Evolutionary conservation across 2,888 invertebrate genomes (phyloP).

Genomic region (Torymus texanus): DNA sequence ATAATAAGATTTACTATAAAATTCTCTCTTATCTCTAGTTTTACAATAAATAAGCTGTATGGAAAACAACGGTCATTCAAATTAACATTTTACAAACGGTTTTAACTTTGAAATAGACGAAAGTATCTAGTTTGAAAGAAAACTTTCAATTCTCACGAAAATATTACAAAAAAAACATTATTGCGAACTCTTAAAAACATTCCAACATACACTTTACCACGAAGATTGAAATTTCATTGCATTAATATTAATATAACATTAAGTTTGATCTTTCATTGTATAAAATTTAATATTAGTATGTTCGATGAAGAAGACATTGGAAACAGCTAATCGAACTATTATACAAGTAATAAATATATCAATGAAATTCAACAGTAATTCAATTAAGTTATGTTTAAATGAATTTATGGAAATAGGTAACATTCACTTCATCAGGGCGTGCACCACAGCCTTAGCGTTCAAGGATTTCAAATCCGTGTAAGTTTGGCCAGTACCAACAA

Average conservation of each 20-base stretch:
- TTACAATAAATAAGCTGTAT: conserved; percentile 61
- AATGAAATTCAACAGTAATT: conserved; percentile 44
- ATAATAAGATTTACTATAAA: conserved; percentile 64
- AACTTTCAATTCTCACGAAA: conserved; percentile 2
- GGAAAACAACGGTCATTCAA: conserved; percentile 42
- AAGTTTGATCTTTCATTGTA: conserved; percentile 28
- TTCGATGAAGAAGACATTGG: conserved; percentile 31
- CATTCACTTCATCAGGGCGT: conserved; percentile 91
- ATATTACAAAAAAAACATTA: conserved; percentile 31
- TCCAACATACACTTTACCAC: neutral
- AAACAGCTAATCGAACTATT: conserved; percentile 39
- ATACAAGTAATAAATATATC: conserved; percentile 43
- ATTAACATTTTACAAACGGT: conserved; percentile 25
- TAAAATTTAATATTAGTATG: conserved; percentile 34
- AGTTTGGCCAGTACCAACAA: conserved; percentile 99
- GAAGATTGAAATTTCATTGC: neutral
- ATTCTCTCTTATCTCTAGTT: conserved; percentile 60
- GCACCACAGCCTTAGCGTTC: conserved; percentile 96
- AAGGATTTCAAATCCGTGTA: conserved; percentile 98
- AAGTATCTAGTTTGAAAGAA: neutral
- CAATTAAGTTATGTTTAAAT: conserved; percentile 26
- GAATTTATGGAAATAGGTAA: conserved; percentile 45
- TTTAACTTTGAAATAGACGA: conserved; percentile 11
- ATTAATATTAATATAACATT: conserved; percentile 24
- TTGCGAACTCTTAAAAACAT: conserved; percentile 11